These are phyloP conservation scores for Hydrotaea cyrtoneurina DNA, from an alignment of 2,888 invertebrate species.

Conservation along the genomic window DNA sequence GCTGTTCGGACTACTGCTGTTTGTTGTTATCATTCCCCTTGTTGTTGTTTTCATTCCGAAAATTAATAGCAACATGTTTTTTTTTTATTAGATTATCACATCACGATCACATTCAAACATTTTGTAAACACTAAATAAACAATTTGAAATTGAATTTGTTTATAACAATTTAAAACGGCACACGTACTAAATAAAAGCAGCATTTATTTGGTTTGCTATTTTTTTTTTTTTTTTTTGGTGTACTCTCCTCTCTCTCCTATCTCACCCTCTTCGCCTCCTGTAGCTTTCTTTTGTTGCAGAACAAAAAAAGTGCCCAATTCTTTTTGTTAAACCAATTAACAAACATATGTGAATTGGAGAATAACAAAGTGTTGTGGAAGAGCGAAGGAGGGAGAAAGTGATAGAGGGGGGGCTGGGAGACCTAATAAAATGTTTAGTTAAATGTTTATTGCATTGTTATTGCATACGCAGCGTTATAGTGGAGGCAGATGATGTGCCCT, in stretches of 20 bases:
- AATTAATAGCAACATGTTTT: not conserved
- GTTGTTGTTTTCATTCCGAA: not conserved
- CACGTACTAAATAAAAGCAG: slow-evolving; percentile 7
- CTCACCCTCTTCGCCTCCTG: not conserved
- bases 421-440: slow-evolving; percentile 41
- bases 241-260: no score
- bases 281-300: not conserved
- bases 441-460: slow-evolving; percentile 38
- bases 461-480: not conserved
- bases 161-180: slow-evolving; percentile 24
- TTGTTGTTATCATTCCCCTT: not conserved
- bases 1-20: not conserved
- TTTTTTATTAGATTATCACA: slow-evolving; percentile 30
- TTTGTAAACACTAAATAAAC: not conserved
- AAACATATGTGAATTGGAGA: slow-evolving; percentile 20
- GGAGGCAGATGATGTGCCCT: not conserved
- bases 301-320: slow-evolving; percentile 19
- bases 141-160: not conserved
- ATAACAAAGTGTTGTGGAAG: not conserved
- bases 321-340: slow-evolving; percentile 38
- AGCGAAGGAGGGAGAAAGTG: no score
- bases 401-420: not conserved
- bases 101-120: not conserved
- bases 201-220: slow-evolving; percentile 1
- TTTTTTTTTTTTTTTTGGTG: not conserved